A percentile compares a stretch with the other conserved stretches of the same genome.
Evolutionary conservation across 2,113 vertebrate genomes (phyloP).

Genomic region (Coptodon rendalli): DNA sequence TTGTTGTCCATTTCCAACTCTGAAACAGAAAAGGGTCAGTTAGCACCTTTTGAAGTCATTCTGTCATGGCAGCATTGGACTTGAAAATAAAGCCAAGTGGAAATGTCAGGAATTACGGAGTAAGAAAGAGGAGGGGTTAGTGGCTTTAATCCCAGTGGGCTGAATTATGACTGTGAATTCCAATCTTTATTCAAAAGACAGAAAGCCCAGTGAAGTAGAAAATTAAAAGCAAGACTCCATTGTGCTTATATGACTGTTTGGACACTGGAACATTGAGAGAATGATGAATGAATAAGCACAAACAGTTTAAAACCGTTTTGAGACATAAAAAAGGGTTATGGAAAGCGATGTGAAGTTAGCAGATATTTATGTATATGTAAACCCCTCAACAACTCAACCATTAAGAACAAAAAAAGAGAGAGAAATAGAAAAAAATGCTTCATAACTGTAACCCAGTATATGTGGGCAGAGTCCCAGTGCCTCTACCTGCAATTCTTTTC

Average conservation of each 20-base stretch:
- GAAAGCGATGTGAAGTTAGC: constrained; percentile 23
- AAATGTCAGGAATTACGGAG: constrained; percentile 2
- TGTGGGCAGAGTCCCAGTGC: not conserved
- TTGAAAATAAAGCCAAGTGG: constrained; percentile 16
- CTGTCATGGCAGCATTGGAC: constrained; percentile 10
- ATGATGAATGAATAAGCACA: constrained; percentile 1
- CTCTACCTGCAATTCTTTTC: constrained; percentile 58
- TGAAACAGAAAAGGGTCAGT: constrained; percentile 91
- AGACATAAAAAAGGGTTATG: not conserved
- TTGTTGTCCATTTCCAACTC: constrained; percentile 86
- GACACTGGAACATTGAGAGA: not conserved
- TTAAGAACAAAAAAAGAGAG: not conserved
- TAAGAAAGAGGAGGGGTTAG: constrained; percentile 12
- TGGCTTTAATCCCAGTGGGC: constrained; percentile 21
- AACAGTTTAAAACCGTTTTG: not conserved
- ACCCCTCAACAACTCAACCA: not conserved
- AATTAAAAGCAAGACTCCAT: constrained; percentile 30
- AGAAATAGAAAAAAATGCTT: not conserved
- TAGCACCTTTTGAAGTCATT: constrained; percentile 40
- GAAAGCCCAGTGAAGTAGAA: constrained; percentile 32
- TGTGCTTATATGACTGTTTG: constrained; percentile 12
- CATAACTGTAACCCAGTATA: not conserved
- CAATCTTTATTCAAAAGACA: not conserved
- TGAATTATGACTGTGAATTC: not conserved
- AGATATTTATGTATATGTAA: not conserved